Evolutionary conservation across 1,140 invertebrate genomes (phyloP).

Genomic region (Uloborus diversus): DNA sequence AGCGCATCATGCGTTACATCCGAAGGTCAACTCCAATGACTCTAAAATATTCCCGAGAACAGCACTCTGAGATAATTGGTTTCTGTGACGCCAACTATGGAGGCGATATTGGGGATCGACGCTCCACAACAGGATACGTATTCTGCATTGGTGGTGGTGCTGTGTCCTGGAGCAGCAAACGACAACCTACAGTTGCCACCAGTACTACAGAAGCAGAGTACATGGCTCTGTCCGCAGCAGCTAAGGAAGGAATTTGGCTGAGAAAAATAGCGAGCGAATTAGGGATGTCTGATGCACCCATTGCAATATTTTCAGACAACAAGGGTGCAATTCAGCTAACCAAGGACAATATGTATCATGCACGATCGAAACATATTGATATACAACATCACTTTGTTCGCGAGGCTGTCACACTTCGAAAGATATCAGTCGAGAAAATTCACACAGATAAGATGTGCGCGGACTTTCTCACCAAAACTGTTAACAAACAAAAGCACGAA

Average conservation of each 20-base stretch:
- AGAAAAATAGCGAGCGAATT: constrained; percentile 37
- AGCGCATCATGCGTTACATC: constrained; percentile 66
- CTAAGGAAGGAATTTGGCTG: constrained; percentile 66
- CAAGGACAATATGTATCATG: constrained; percentile 56
- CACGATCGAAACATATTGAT: constrained; percentile 61
- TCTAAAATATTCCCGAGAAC: neutral
- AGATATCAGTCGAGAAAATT: constrained; percentile 51
- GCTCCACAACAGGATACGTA: constrained; percentile 61
- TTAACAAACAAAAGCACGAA: neutral
- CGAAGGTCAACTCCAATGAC: constrained; percentile 62
- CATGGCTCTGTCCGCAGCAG: constrained; percentile 63
- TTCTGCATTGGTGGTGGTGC: constrained; percentile 60
- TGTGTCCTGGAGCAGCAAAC: constrained; percentile 57
- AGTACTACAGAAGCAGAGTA: constrained; percentile 56
- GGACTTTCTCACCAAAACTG: neutral
- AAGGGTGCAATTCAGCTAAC: constrained; percentile 60
- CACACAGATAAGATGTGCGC: neutral
- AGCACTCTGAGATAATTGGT: neutral
- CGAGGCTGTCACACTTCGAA: constrained; percentile 63
- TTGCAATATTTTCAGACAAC: constrained; percentile 58
- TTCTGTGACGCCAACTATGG: constrained; percentile 66
- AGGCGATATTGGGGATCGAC: constrained; percentile 60
- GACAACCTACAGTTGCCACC: constrained; percentile 43
- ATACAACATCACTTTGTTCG: constrained; percentile 61
- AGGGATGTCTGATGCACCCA: neutral